Percentiles rank a stretch among this genome's conserved stretches.
phyloP scores from a whole-genome alignment of 2,888 invertebrate genomes.

The Lepidochitona cinerea region DNA sequence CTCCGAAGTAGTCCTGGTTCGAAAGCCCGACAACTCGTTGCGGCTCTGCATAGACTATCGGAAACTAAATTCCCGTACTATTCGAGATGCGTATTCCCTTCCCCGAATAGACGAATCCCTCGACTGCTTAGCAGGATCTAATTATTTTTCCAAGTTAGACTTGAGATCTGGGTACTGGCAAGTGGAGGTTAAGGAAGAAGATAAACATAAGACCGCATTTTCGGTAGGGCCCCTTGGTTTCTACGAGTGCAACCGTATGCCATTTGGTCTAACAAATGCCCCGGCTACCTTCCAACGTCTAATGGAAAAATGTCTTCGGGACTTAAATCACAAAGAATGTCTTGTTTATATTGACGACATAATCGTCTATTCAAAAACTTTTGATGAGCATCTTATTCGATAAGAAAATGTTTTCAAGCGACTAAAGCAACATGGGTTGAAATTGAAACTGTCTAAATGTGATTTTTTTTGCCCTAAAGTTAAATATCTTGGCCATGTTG shows the following conservation, averaged over 20 bases:
- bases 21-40: too few relatives aligned
- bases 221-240: too few relatives aligned
- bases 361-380: slow-evolving; percentile 22
- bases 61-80: too few relatives aligned
- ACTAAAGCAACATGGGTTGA: slow-evolving; percentile 16
- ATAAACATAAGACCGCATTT: too few relatives aligned
- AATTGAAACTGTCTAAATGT: slow-evolving; percentile 32
- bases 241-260: slow-evolving; percentile 25
- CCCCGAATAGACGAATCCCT: too few relatives aligned
- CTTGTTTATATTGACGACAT: slow-evolving; percentile 36
- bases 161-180: slow-evolving; percentile 32
- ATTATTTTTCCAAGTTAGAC: slow-evolving; percentile 29
- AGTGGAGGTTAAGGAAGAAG: slow-evolving; percentile 17
- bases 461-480: slow-evolving; percentile 14
- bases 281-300: slow-evolving; percentile 28
- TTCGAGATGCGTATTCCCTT: too few relatives aligned
- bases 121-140: too few relatives aligned
- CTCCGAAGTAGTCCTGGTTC: too few relatives aligned
- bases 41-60: too few relatives aligned
- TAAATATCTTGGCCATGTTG: slow-evolving; percentile 27
- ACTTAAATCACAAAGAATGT: slow-evolving; percentile 22
- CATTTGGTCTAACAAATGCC: slow-evolving; percentile 23
- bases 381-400: slow-evolving; percentile 28
- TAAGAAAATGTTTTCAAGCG: slow-evolving; percentile 22
- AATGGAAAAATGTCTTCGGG: slow-evolving; percentile 27